Evolutionary conservation across 1,140 invertebrate species (phyloP).

Genomic region (Caenorhabditis briggsae): DNA sequence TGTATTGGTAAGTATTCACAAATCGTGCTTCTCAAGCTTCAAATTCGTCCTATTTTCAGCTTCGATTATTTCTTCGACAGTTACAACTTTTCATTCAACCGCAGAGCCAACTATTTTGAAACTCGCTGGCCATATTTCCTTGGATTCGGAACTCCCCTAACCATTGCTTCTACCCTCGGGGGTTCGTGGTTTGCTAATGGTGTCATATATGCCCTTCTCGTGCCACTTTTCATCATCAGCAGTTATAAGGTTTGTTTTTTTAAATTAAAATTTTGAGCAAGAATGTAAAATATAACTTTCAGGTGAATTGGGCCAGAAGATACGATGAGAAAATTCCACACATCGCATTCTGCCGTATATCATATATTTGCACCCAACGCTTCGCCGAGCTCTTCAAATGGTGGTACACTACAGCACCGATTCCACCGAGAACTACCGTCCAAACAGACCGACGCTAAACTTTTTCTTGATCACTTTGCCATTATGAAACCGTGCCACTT

Average conservation of each 20-base stretch:
- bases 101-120: slow-evolving; percentile 63
- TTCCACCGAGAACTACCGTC: not conserved
- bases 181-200: slow-evolving; percentile 69
- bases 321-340: slow-evolving; percentile 14
- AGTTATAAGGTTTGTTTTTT: slow-evolving; percentile 57
- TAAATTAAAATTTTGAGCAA: not conserved
- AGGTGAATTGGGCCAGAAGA: slow-evolving; percentile 53
- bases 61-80: slow-evolving; percentile 75
- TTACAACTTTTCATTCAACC: slow-evolving; percentile 64
- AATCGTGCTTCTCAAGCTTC: not conserved
- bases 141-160: slow-evolving; percentile 72
- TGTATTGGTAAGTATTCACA: slow-evolving; percentile 66
- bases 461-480: no score
- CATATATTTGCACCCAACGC: not conserved
- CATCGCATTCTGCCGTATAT: not conserved
- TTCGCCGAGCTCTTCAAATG: not conserved
- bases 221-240: slow-evolving; percentile 74
- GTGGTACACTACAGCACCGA: not conserved
- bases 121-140: slow-evolving; percentile 72
- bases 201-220: slow-evolving; percentile 73
- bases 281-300: not conserved
- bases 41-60: slow-evolving; percentile 56
- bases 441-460: no score
- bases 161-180: slow-evolving; percentile 65
- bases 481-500: no score